Percentiles rank a stretch among this genome's conserved stretches.
These are phyloP conservation scores for Drepana arcuata DNA, from an alignment of 1,140 invertebrate species.

Conservation along the genomic window DNA sequence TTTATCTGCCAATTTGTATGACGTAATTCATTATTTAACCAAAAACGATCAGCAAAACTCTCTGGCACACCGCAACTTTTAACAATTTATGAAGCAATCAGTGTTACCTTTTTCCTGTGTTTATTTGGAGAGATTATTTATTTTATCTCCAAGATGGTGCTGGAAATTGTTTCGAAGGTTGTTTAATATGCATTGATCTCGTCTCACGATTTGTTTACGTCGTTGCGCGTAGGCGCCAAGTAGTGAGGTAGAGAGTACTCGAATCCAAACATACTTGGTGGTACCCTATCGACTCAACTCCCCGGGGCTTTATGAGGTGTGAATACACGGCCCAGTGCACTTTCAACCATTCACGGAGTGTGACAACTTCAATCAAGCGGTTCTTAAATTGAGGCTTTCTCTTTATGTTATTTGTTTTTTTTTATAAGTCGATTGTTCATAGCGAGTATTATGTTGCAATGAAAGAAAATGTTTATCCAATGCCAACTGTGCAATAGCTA, in stretches of 20 bases:
- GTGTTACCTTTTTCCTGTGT: conserved; percentile 38
- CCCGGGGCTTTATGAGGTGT: conserved; percentile 48
- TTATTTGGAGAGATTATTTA: conserved; percentile 51
- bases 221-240: conserved; percentile 43
- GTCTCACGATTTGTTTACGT: conserved; percentile 61
- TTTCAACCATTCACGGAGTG: conserved; percentile 29
- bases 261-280: conserved; percentile 37
- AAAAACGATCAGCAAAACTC: conserved; percentile 33
- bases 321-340: conserved; percentile 35
- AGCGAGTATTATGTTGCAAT: too few relatives aligned
- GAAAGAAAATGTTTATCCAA: too few relatives aligned
- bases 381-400: conserved; percentile 20
- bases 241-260: conserved; percentile 18
- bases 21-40: conserved; percentile 44
- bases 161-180: conserved; percentile 50
- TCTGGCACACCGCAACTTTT: conserved; percentile 37
- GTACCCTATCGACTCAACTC: conserved; percentile 13
- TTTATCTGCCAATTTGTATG: conserved; percentile 49
- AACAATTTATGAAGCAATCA: conserved; percentile 64
- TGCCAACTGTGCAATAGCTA: background rate
- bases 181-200: conserved; percentile 65
- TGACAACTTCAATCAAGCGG: conserved; percentile 38
- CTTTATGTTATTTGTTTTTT: too few relatives aligned
- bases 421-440: too few relatives aligned
- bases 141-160: conserved; percentile 38